Evolutionary conservation across 2,888 invertebrate genomes (phyloP).

Genomic region (Melieria picta): DNA sequence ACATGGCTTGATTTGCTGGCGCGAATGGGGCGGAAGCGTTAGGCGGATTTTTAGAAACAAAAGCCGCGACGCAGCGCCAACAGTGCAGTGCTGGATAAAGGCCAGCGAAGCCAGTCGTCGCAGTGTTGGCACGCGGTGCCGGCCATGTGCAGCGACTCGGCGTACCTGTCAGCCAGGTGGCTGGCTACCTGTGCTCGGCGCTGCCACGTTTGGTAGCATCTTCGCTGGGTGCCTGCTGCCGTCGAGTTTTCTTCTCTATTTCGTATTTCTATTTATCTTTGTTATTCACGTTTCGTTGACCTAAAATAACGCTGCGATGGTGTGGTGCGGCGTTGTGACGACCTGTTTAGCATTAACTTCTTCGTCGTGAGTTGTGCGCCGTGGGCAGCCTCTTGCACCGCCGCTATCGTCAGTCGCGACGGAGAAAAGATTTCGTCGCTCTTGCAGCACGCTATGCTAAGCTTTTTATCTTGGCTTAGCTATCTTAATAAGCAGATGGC

Average conservation of each 20-base stretch:
- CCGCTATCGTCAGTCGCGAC: background rate
- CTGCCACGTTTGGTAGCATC: background rate
- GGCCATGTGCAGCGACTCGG: background rate
- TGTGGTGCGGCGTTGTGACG: no score
- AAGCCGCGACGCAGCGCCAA: background rate
- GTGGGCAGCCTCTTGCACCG: background rate
- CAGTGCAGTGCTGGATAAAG: no score
- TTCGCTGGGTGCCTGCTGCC: background rate
- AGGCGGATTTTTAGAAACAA: slow-evolving; percentile 10
- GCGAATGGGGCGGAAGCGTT: background rate
- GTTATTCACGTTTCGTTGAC: slow-evolving; percentile 32
- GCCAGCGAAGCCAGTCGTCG: no score
- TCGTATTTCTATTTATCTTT: slow-evolving; percentile 7
- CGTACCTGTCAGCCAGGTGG: background rate
- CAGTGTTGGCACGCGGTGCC: no score
- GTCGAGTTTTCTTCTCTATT: background rate
- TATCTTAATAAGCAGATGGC: background rate
- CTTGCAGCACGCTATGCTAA: background rate
- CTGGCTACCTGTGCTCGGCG: no score
- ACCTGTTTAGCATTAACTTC: no score
- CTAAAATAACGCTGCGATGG: slow-evolving; percentile 28
- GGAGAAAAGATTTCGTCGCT: background rate
- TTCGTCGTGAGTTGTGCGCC: no score
- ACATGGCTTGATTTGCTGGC: slow-evolving; percentile 20
- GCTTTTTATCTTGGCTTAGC: slow-evolving; percentile 13